Evolutionary conservation across 2,888 invertebrate species (phyloP).

Genomic region (Phragmatobia fuliginosa): DNA sequence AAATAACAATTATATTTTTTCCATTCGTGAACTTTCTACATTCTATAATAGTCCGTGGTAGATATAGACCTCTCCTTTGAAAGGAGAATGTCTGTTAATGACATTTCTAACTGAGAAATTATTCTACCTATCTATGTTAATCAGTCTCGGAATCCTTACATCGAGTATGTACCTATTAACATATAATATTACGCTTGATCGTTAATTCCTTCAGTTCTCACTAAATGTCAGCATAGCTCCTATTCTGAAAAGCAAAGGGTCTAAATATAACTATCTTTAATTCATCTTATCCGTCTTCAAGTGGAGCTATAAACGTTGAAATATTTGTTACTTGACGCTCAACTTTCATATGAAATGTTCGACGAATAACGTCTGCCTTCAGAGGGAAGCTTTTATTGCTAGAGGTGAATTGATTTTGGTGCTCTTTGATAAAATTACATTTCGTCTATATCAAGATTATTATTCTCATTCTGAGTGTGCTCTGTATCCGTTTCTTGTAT

Average conservation of each 20-base stretch:
- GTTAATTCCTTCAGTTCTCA: not conserved
- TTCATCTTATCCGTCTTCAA: not conserved
- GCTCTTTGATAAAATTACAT: not conserved
- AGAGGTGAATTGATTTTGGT: conserved; percentile 2
- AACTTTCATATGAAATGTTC: not conserved
- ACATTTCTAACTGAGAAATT: not conserved
- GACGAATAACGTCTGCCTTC: not conserved
- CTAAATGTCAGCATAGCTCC: not conserved
- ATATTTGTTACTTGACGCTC: not conserved
- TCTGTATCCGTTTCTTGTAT: no score
- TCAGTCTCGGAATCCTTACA: not conserved
- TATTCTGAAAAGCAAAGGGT: not conserved
- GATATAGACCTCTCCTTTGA: no score
- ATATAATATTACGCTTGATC: not conserved
- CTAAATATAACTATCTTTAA: not conserved
- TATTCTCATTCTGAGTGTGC: no score
- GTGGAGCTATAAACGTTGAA: not conserved
- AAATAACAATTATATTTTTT: no score
- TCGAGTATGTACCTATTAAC: not conserved
- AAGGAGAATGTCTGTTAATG: not conserved
- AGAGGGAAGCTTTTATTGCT: not conserved
- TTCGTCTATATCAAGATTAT: not conserved
- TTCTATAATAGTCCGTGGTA: no score
- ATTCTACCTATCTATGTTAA: not conserved
- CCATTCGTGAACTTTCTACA: no score